These are phyloP conservation scores for Hippopotamus amphibius DNA, from an alignment of 2,113 vertebrate genomes.

Conservation along the genomic window DNA sequence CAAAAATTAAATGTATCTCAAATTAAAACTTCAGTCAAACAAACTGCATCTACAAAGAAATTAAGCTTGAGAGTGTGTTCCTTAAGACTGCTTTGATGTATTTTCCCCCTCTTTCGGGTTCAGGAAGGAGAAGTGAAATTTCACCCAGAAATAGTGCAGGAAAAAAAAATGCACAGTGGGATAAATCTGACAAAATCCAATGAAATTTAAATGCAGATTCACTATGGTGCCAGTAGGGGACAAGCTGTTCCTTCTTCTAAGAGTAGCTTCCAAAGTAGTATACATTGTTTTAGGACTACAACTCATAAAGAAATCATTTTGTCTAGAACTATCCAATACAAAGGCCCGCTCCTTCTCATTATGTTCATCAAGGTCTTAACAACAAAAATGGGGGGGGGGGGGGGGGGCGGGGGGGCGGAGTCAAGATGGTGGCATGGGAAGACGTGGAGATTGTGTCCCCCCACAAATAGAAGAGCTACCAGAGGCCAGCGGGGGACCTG, in stretches of 20 bases:
- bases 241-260: conserved; percentile 48
- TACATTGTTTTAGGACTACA: neutral
- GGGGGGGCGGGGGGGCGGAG: no score
- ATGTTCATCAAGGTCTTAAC: neutral
- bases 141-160: neutral
- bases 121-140: conserved; percentile 11
- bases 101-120: neutral
- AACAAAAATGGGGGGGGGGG: no score
- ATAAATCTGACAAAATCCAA: conserved; percentile 44
- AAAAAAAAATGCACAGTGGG: fast-evolving
- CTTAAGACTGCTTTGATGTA: neutral
- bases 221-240: conserved; percentile 10
- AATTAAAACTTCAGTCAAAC: neutral
- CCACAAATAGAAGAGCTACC: no score
- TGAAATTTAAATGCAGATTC: conserved; percentile 15
- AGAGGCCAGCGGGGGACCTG: no score
- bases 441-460: no score
- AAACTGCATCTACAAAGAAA: conserved; percentile 10
- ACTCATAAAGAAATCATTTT: neutral
- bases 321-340: conserved; percentile 53
- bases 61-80: neutral
- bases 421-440: no score
- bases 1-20: neutral
- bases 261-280: neutral
- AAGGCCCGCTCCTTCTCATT: neutral